Conservation (phyloP, 2,113 vertebrate species). For the Globicephala melas region DNA sequence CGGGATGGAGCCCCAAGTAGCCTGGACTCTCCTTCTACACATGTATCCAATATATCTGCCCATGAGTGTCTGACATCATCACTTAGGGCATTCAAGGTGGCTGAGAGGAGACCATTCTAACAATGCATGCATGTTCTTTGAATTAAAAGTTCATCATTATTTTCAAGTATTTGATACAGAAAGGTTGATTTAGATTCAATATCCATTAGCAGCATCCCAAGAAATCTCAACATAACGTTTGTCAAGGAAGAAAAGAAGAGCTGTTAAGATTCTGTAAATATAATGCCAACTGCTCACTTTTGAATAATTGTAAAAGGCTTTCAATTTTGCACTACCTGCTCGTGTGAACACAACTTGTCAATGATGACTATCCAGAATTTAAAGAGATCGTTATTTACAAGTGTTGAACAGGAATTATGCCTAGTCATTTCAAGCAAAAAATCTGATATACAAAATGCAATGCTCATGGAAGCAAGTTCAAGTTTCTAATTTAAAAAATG, state of each 20-base stretch:
- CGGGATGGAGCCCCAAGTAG: background rate
- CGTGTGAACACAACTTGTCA: background rate
- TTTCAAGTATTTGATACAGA: conserved; percentile 29
- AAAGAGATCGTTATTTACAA: background rate
- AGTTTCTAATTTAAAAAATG: background rate
- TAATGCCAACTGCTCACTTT: background rate
- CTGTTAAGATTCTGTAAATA: background rate
- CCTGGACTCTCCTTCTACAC: background rate
- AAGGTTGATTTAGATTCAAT: background rate
- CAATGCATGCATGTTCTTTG: background rate
- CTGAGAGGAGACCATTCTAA: background rate
- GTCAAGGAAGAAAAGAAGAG: background rate
- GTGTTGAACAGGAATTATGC: background rate
- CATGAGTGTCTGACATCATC: background rate
- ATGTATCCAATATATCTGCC: background rate
- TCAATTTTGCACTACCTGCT: background rate
- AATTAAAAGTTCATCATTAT: background rate
- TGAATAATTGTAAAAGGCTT: conserved; percentile 20
- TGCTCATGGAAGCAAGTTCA: background rate
- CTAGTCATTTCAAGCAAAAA: background rate
- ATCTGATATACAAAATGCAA: background rate
- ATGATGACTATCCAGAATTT: background rate
- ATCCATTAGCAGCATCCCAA: background rate
- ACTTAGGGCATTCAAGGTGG: background rate
- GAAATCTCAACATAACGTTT: conserved; percentile 3